Conservation (phyloP, 2,888 invertebrate genomes). For the Nomada lathburiana region DNA sequence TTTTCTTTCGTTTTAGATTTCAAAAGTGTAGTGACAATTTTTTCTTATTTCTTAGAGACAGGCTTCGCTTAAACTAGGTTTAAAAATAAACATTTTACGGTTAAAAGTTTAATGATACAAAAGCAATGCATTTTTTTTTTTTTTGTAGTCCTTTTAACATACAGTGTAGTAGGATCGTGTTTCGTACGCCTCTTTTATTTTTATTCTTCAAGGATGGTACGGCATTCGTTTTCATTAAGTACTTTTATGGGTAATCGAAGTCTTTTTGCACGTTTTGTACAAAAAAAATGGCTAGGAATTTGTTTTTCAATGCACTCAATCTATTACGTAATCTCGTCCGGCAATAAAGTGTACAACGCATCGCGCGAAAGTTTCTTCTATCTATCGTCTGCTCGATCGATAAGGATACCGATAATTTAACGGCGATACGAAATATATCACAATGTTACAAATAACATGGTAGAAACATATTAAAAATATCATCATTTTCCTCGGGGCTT, state of each 20-base stretch:
- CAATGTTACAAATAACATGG: slow-evolving; percentile 44
- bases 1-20: not conserved
- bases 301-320: slow-evolving; percentile 22
- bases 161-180: no score
- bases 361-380: slow-evolving; percentile 6
- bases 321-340: slow-evolving; percentile 10
- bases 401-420: slow-evolving; percentile 14
- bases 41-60: not conserved
- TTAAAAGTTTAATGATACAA: no score
- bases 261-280: slow-evolving; percentile 6
- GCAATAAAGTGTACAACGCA: slow-evolving; percentile 24
- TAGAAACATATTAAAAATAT: slow-evolving; percentile 57
- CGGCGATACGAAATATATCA: slow-evolving; percentile 26
- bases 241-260: no score
- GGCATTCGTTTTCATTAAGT: no score
- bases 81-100: no score
- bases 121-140: no score
- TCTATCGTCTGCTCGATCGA: no score
- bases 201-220: not conserved
- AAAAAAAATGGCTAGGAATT: slow-evolving; percentile 12
- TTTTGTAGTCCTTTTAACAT: no score
- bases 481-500: slow-evolving; percentile 6
- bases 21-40: not conserved
- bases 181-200: not conserved
- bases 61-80: not conserved